Conservation (phyloP, 1,140 invertebrate genomes). For the Idris sp. region DNA sequence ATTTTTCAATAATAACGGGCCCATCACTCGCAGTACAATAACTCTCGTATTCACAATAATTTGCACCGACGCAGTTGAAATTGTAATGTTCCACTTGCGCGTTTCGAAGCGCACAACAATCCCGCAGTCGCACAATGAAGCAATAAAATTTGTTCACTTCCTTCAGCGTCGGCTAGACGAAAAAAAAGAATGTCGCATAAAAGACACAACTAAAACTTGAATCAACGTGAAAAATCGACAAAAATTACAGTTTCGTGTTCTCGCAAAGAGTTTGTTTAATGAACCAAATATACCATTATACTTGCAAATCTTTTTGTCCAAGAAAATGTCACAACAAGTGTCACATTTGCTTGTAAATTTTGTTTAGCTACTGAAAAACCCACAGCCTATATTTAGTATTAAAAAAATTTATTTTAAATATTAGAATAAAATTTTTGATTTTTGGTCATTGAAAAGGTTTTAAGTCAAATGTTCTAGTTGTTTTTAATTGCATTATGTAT, state of each 20-base stretch:
- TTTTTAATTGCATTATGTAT: no score
- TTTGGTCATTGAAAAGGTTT: no score
- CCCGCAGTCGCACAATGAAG: slow-evolving; percentile 61
- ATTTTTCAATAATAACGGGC: slow-evolving; percentile 15
- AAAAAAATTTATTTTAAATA: no score
- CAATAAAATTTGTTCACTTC: slow-evolving; percentile 47
- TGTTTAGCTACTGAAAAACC: no score
- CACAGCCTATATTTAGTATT: no score
- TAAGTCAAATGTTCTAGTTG: no score
- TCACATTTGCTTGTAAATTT: no score
- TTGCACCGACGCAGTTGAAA: slow-evolving; percentile 30
- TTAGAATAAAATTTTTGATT: no score
- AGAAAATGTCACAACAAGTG: no score
- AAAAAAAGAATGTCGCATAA: slow-evolving; percentile 25
- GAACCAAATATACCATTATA: slow-evolving; percentile 35
- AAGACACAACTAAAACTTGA: slow-evolving; percentile 28
- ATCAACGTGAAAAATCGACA: slow-evolving; percentile 46
- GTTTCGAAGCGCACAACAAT: slow-evolving; percentile 64
- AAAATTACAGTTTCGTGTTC: slow-evolving; percentile 56
- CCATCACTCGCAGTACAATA: slow-evolving; percentile 25
- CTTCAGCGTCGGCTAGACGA: slow-evolving; percentile 30
- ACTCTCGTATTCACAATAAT: slow-evolving; percentile 14
- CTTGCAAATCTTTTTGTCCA: no score
- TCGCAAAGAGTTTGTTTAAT: slow-evolving; percentile 48
- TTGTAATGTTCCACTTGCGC: slow-evolving; percentile 38